Base-by-base conservation (phyloP, 2,888 invertebrate genomes). In the Hirtodrosophila trivittata region DNA sequence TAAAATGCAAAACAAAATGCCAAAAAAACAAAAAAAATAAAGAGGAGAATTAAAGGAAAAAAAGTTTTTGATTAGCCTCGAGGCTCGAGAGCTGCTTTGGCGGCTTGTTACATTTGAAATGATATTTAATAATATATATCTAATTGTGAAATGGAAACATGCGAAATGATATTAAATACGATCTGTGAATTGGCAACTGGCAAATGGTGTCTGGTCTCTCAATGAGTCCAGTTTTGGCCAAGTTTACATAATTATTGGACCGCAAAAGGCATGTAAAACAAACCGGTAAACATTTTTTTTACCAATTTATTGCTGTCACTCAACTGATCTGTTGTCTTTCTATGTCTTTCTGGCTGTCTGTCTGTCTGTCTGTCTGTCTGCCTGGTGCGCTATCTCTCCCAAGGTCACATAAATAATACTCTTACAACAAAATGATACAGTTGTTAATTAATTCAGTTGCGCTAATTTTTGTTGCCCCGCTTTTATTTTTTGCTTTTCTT, bases 381-480 rank as follows among this genome's bases (percentile, higher is more conserved):
- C 1, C 33, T 12, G 21, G 39, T n/a, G 52, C 12, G 45, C 74
- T 64, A 68, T 83, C 77, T 64, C 63, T 32, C 62, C 67, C 80
- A 81, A 81, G 80, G 80, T 81, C 85, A 77, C 51, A 41, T 50
- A 42, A 58, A 64, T 71, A 74, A 73, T 71, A 59, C 51, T 7
- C 32, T 32, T n/a, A 47, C 37, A 55, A n/a, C 26, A 68, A 83
- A 82, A 69, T 75, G 81, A 63, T 80, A 67, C 70, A 77, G 64
- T 78, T 82, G 75, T 66, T 82, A 82, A 82, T 82, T 77, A 80
- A 82, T 78, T 85, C 80, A 78, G 85, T 85, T 82, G 75, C 86
- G 70, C 75, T 80, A 82, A 85, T 85, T 76, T 78, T 21, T 52
- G 66, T 28, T 58, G 72, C 32, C 57, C 68, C 52, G 63, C 35